Base-by-base conservation (phyloP, 2,797 vertebrate species). In the Jordanella pulchra region DNA sequence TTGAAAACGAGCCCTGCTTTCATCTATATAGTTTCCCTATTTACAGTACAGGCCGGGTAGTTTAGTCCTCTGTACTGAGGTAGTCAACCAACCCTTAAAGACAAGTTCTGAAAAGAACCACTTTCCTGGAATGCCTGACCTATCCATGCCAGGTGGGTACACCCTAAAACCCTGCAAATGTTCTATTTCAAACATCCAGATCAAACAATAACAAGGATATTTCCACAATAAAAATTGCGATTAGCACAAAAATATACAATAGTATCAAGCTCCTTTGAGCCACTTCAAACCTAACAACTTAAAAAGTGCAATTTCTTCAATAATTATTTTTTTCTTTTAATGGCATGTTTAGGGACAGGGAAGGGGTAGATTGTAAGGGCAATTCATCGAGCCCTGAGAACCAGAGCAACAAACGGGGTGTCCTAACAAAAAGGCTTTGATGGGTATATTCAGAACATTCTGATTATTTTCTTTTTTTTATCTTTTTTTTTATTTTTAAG, bases 11-110 rank as follows among this genome's bases (percentile, higher is more conserved):
- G 97, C 96, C 97, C 97, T 97, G 96, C 96, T 99, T 98, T 98
- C 96, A 98, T 98, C 96, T 96, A 97, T 96, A 97, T 97, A 98
- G 96, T 93, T 97, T 97, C 97, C 97, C 96, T 99, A 99, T 99
- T 95, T 99, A 99, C 98, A 99, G 97, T 98, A 99, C 97, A 99
- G 97, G 97, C 96, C 96, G 97, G 97, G 97, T 97, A 98, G 97
- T 99, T 97, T 96, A 98, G 95, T 99, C 98, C 98, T 99, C 98
- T 96, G 97, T 97, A 99, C 96, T 99, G 98, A 99, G 98, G 97
- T 99, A 99, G 97, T 99, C 97, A 98, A 99, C 97, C 96, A 97
- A 99, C 97, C 97, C 97, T 98, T 97, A 97, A 94, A 99, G 97
- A 95, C 93, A 96, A 96, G 97, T 99, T 99, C 97, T 98, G 95